These are phyloP conservation scores for Myathropa florea DNA, from an alignment of 2,888 invertebrate species.

Conservation along the genomic window DNA sequence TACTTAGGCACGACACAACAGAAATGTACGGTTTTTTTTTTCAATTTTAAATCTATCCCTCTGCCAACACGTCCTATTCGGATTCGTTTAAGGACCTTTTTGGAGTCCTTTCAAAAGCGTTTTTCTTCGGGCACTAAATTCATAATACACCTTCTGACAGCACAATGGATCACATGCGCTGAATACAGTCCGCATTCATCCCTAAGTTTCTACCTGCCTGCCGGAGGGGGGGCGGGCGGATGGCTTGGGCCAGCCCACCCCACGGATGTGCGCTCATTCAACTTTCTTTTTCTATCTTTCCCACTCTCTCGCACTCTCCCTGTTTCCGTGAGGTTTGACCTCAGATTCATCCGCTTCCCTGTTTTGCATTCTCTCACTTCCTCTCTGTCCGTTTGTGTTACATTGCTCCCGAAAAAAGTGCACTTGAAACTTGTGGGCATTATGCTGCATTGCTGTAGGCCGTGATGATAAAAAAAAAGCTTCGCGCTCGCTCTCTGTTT, in stretches of 20 bases:
- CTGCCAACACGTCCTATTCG: conserved; percentile 6
- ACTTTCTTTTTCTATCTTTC: not conserved
- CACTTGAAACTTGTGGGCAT: conserved; percentile 51
- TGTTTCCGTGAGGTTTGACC: not conserved
- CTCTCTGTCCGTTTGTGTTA: not conserved
- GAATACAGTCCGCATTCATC: conserved; percentile 20
- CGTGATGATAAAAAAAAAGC: conserved; percentile 20
- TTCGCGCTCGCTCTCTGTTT: conserved; percentile 48
- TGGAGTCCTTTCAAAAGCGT: not conserved
- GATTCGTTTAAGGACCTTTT: not conserved
- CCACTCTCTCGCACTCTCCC: not conserved
- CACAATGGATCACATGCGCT: conserved; percentile 50
- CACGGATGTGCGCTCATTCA: not conserved
- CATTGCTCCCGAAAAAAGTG: conserved; percentile 41
- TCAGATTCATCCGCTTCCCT: conserved; percentile 10
- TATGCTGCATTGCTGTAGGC: conserved; percentile 63
- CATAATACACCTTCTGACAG: conserved; percentile 35
- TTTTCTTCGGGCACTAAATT: not conserved
- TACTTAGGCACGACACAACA: conserved; percentile 40
- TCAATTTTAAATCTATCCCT: conserved; percentile 24
- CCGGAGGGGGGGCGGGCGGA: not conserved
- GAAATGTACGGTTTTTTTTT: conserved; percentile 9
- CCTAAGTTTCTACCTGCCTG: not conserved
- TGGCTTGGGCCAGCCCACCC: not conserved
- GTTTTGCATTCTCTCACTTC: conserved; percentile 11